phyloP scores from a whole-genome alignment of 2,797 vertebrate species.

The Helarctos malayanus region DNA sequence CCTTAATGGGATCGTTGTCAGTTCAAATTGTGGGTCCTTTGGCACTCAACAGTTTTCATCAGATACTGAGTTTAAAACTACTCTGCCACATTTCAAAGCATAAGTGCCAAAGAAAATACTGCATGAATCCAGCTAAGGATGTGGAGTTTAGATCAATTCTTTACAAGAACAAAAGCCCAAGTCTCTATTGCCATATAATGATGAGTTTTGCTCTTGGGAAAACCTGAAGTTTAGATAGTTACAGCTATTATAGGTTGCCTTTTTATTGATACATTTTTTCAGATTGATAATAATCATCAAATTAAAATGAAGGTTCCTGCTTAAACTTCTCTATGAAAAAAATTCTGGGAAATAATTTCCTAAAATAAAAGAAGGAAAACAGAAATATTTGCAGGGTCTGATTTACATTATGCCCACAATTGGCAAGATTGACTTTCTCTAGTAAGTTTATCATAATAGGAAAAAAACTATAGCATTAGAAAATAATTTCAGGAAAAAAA shows the following conservation, averaged over 20 bases:
- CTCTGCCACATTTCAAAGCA: neutral
- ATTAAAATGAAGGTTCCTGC: conserved; percentile 2
- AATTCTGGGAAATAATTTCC: neutral
- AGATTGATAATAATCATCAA: neutral
- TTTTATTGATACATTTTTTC: neutral
- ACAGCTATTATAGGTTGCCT: neutral
- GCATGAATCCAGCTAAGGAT: neutral
- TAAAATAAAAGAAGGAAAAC: neutral
- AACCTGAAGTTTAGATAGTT: neutral
- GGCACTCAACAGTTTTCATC: conserved; percentile 10
- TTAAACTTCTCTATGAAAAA: neutral
- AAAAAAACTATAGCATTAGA: neutral
- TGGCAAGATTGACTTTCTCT: neutral
- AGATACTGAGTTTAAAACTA: conserved; percentile 2
- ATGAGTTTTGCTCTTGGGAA: neutral
- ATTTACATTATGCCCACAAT: neutral
- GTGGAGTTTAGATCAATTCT: conserved; percentile 26
- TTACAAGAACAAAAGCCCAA: neutral
- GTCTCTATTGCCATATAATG: neutral
- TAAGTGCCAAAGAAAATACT: conserved; percentile 35
- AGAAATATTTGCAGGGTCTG: neutral
- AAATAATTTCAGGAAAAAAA: neutral
- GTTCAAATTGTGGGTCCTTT: neutral
- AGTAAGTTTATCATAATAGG: neutral
- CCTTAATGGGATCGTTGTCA: conserved; percentile 17